These are phyloP conservation scores for Dusona sp. DNA, from an alignment of 2,888 invertebrate species.

Conservation along the genomic window DNA sequence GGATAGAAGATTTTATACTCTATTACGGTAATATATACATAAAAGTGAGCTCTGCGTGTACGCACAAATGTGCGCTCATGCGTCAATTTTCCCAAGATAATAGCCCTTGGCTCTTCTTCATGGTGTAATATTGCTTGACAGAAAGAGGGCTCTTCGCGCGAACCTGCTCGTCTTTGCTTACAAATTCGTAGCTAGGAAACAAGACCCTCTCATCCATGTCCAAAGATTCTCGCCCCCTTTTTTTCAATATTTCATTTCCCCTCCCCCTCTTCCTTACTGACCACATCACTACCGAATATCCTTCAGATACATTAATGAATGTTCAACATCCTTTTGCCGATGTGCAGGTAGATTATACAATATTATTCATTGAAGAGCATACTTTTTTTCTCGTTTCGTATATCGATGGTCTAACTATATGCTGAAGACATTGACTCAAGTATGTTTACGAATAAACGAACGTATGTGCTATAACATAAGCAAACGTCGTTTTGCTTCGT, in stretches of 20 bases:
- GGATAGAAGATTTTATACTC: slow-evolving; percentile 63
- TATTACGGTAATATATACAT: slow-evolving; percentile 58
- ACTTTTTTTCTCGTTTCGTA: not conserved
- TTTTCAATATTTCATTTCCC: slow-evolving; percentile 66
- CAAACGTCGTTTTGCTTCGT: slow-evolving; percentile 62
- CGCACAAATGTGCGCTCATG: slow-evolving; percentile 81
- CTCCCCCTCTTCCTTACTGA: slow-evolving; percentile 41
- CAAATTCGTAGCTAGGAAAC: not conserved
- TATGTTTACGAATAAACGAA: slow-evolving; percentile 2
- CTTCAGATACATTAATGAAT: slow-evolving; percentile 59
- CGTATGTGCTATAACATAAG: not conserved
- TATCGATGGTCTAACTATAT: not conserved
- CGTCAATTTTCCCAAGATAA: slow-evolving; percentile 80
- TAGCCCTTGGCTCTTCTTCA: slow-evolving; percentile 69
- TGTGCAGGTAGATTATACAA: slow-evolving; percentile 25
- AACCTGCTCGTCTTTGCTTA: slow-evolving; percentile 51
- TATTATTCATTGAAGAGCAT: slow-evolving; percentile 12
- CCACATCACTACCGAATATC: slow-evolving; percentile 33
- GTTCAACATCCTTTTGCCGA: slow-evolving; percentile 40
- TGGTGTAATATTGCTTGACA: slow-evolving; percentile 48
- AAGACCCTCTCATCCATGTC: slow-evolving; percentile 60
- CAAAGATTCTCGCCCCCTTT: slow-evolving; percentile 43
- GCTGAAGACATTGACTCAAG: not conserved
- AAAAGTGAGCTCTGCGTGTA: slow-evolving; percentile 75
- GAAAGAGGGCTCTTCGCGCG: slow-evolving; percentile 29